Base-by-base conservation (phyloP, 2,888 invertebrate species). In the Xestoiulus laeticollis region DNA sequence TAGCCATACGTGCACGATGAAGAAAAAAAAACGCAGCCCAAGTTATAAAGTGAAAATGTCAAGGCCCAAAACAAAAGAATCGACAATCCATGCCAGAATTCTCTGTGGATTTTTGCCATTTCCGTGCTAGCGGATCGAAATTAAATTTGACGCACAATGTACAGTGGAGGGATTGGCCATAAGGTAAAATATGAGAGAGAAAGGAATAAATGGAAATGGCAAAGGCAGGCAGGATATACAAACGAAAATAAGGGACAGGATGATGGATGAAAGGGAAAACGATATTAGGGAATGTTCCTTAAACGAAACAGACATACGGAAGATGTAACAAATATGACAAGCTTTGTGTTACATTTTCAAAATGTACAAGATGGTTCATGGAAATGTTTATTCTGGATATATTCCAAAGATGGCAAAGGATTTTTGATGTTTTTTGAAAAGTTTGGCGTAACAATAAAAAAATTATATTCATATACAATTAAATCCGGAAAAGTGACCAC, bases 61-160 rank as follows among this genome's bases (percentile, higher is more conserved):
- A 33, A 43, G 33, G 84, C 84, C 38, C 84, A 32, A 68, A 84
- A 32, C 84, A 32, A 32, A 33, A 84, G 32, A 33, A 84, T 84
- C 84, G 84, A 84, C 84, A 84, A 43, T 4, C 32, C 43, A 84
- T 84, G 84, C 43, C 84, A 33, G 32, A 84, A 85, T 85, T 85
- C 86, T 85, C 86, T 43, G 44, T 30, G 48, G 86, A 85, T 44
- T 85, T 85, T 84, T 16, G 30, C 86, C 38, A 44, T 85, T 85
- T 44, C 86, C 48, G 86, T 32, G 85, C 85, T n/a, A 68, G 84
- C 1, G 44, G 32, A 32, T 44, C 33, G 87, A 87, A 87, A 87
- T 87, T 87, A 87, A 87, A 87, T 87, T 87, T 87, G 87, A 87
- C 59, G 87, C 87, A 26, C 68, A 68, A 87, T 87, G 59, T 87